Base-by-base conservation (phyloP, 2,797 vertebrate genomes). In the Coccyzus lansbergi region DNA sequence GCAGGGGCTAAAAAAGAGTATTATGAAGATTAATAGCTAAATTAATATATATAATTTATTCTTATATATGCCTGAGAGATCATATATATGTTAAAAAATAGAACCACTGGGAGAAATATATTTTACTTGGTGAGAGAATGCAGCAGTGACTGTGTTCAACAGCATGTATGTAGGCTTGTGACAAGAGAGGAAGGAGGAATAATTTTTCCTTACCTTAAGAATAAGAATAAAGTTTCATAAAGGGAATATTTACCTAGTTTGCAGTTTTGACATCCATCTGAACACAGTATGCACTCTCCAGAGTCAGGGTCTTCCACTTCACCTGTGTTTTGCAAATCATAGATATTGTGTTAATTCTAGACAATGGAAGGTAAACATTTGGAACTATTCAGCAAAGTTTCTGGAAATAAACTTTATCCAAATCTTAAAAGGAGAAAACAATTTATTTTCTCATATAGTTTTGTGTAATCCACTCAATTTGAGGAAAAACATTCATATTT, bases 181-280 rank as follows among this genome's bases (percentile, higher is more conserved):
- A 46, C 13, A 34, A 36, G 38, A 71, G 21, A 68, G 6, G 7
- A 18, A 42, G 14, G 7, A 64, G 15, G 71, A 74, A 42, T n/a
- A 55, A 65, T 22, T 79, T 81, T 38, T 62, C 15, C 25, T 9
- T 42, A 69, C 36, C 2, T 71, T 48, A 48, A 46, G 53, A 34
- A 24, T 60, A 83, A 48, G 3, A 10, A 15, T 28, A 83, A 77
- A 58, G 1, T 1, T 51, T 75, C 29, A 44, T 55, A 48, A 78
- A 88, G 40, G 46, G 25, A 83, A 82, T 82, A 97, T 98, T 97
- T 97, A 99, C 99, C 98, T n/a, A 42, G 59, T 88, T 96, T 78
- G 92, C 99, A 99, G 18, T 96, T 96, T 85, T 97, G 96, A 74
- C 99, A 99, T 85, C 99, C 99, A 18, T 98, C 98, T 74, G 98